phyloP scores from a whole-genome alignment of 2,888 invertebrate genomes.

The Plebejus argus region DNA sequence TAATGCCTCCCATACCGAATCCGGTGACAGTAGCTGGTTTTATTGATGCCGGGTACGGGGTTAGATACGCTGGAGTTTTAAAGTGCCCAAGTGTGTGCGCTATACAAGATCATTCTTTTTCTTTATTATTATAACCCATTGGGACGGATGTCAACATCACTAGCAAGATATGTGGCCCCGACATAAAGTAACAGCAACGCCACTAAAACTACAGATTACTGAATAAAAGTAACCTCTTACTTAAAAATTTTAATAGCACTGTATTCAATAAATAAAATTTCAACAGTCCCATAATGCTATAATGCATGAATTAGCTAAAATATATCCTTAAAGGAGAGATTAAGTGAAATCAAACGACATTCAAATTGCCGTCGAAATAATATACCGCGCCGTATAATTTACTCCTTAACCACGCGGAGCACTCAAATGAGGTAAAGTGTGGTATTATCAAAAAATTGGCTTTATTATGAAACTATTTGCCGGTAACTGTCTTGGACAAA shows the following conservation, averaged over 20 bases:
- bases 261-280: neutral
- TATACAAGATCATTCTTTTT: no score
- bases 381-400: constrained; percentile 67
- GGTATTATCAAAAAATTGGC: constrained; percentile 78
- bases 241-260: neutral
- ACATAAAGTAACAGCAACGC: no score
- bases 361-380: constrained; percentile 71
- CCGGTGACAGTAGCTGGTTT: no score
- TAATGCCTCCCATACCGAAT: neutral
- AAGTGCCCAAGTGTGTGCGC: neutral
- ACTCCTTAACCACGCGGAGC: constrained; percentile 58
- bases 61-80: neutral
- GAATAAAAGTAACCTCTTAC: no score
- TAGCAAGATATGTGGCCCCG: no score
- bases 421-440: constrained; percentile 54
- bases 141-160: no score
- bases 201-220: no score
- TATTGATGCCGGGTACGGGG: no score
- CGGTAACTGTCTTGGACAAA: constrained; percentile 73
- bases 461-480: constrained; percentile 74
- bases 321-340: constrained; percentile 57
- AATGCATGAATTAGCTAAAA: constrained; percentile 26
- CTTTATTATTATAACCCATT: no score
- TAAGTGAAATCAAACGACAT: constrained; percentile 70
- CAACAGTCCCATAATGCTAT: neutral